These are phyloP conservation scores for Dexiosoma caninum DNA, from an alignment of 2,888 invertebrate species.

Conservation along the genomic window DNA sequence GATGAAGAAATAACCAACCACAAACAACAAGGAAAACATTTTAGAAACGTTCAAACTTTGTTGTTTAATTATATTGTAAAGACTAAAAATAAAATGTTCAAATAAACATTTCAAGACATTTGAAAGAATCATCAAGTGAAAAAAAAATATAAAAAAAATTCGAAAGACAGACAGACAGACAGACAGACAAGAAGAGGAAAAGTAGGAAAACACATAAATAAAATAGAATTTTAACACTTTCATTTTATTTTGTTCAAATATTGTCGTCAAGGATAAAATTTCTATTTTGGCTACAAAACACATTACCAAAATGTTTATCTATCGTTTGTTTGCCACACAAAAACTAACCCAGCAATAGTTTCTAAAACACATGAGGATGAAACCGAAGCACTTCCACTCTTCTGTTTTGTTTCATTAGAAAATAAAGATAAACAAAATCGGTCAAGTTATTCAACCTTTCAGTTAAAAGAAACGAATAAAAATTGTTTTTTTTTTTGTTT, in stretches of 20 bases:
- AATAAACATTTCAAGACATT: constrained; percentile 18
- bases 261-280: constrained; percentile 50
- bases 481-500: too few species aligned
- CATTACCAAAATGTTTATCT: constrained; percentile 12
- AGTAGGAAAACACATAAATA: constrained; percentile 19
- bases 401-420: too few species aligned
- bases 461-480: too few species aligned
- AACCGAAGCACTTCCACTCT: too few species aligned
- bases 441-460: too few species aligned
- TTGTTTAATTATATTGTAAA: constrained; percentile 41
- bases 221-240: constrained; percentile 60
- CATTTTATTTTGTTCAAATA: constrained; percentile 49
- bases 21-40: constrained; percentile 2
- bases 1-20: background rate
- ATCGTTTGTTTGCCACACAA: background rate
- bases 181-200: background rate
- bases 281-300: constrained; percentile 37
- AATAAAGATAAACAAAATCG: too few species aligned
- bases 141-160: background rate
- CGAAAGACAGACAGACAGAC: background rate
- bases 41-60: constrained; percentile 17
- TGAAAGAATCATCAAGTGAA: too few species aligned
- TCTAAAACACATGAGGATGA: background rate
- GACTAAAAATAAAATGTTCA: constrained; percentile 21
- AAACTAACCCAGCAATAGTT: constrained; percentile 19